Evolutionary conservation across 2,113 vertebrate genomes (phyloP), one percentile per base, ranked within the genome.

Genomic region (Salvelinus alpinus): DNA sequence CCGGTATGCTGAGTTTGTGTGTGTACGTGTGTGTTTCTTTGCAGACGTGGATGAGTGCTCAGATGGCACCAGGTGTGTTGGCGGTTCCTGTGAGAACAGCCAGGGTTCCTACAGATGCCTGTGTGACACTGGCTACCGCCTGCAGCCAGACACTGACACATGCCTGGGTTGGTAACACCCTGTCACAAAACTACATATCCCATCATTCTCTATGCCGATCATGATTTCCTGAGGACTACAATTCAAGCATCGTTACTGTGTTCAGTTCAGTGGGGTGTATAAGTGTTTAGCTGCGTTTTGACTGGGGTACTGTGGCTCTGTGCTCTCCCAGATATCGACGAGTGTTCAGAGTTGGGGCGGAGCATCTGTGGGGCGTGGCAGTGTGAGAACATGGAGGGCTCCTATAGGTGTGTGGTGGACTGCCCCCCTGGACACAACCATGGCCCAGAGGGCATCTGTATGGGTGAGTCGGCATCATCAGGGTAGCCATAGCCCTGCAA

Each of bases 271-370:
- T 54, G 14, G 14, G 13, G 12, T 54, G 16, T 18, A 54, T 18
- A 14, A 14, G 51, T 54, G 51, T 54, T 54, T 4, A 18, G 3
- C 59, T 62, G 59, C 9, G 59, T 62, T 8, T 62, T n/a, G 7
- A 62, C n/a, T 62, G 59, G 20, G 27, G 12, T 48, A 5, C 22
- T 25, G 11, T 25, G 44, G 22, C 27, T 12, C 67, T 78, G 31
- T 84, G 75, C 48, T 77, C 64, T 83, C 44, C 67, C 80, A 87
- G 87, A 88, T 81, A 75, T 89, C 67, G 86, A 89, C 78, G 87
- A 89, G 74, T 89, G 87, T 75, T 72, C 68, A 25, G 72, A 83
- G 75, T 38, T 82, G 31, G 77, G 76, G 4, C 74, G 24, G 27
- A 73, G 64, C 66, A 76, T 87, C 77, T 87, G 87, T 62, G 87